Percentiles rank a stretch among this genome's conserved stretches.
phyloP scores from a whole-genome alignment of 2,113 vertebrate genomes.

The Caloenas nicobarica region DNA sequence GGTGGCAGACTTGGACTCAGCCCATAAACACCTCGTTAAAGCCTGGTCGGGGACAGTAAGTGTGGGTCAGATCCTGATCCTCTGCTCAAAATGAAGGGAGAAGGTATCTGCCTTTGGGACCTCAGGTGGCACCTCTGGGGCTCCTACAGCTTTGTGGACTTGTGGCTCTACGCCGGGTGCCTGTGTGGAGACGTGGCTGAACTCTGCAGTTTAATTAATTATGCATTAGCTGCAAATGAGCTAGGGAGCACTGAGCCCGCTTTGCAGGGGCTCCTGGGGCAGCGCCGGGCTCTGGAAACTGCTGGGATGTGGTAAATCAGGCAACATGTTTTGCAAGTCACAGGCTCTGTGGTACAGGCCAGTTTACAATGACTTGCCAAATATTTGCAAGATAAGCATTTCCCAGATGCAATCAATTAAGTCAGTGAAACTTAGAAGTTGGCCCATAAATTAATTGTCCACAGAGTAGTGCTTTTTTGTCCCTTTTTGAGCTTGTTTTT shows the following conservation, averaged over 20 bases:
- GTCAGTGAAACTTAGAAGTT: not conserved
- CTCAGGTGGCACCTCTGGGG: not conserved
- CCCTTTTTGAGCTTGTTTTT: not conserved
- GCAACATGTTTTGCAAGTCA: not conserved
- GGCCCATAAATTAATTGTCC: not conserved
- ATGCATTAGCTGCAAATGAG: not conserved
- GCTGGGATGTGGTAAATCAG: not conserved
- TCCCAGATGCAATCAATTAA: not conserved
- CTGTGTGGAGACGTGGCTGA: not conserved
- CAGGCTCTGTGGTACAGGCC: not conserved
- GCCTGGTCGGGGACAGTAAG: fast-evolving
- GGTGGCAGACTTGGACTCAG: not conserved
- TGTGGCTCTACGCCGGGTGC: fast-evolving
- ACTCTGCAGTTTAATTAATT: not conserved
- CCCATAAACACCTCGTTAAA: not conserved
- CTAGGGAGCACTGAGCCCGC: fast-evolving
- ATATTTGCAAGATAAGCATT: not conserved
- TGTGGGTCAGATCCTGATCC: not conserved
- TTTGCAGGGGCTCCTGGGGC: not conserved
- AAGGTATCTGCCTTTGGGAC: not conserved
- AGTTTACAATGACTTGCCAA: constrained; percentile 12
- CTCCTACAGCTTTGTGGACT: fast-evolving
- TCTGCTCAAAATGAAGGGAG: not conserved
- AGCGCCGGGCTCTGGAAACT: fast-evolving
- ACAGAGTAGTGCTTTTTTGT: not conserved